Evolutionary conservation across 2,888 invertebrate species (phyloP), one percentile per base, ranked within the genome.

Genomic region (Phyto melanocephala): DNA sequence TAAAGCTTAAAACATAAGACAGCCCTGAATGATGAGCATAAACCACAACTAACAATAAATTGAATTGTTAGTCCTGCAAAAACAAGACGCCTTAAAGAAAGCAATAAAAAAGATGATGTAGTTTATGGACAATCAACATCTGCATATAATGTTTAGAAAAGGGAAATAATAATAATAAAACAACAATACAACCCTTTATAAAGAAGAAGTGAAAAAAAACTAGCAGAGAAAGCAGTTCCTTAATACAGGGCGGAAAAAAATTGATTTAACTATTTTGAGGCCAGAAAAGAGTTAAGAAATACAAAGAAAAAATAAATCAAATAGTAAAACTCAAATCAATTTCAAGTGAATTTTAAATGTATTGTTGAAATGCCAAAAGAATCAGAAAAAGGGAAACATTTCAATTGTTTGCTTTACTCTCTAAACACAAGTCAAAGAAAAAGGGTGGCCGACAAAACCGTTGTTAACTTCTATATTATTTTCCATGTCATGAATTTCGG

Each of bases 331-430:
- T 33, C 24, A 47, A 65, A 75, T 80, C 80, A 65, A 54, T 70
- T 80, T 68, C 62, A 60, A 70, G 70, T 58, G 71, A 60, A 81
- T 76, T 81, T 81, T 42, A 5, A 65, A 54, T 80, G n/a, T n/a
- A 80, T 62, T 60, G 60, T 35, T 35, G 40, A 58, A 24, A 37
- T 42, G 33, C 8, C 20, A 63, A 45, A 42, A 42, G 37, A 50
- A 60, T n/a, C 37, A 2, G 45, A 10, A 13, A 54, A 67, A 76
- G 8, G 54, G 37, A 68, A 47, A 40, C 35, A 56, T 24, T 33
- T 60, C 33, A 62, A 62, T 54, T 68, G 40, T 10, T 37, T 10
- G 13, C 4, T 54, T 50, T 47, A 0, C 24, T 22, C 15, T 17
- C 17, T 35, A 5, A 15, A 8, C 42, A 7, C 6, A 1, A 7